Conservation (phyloP, 2,888 invertebrate genomes). For the Papilio protenor region DNA sequence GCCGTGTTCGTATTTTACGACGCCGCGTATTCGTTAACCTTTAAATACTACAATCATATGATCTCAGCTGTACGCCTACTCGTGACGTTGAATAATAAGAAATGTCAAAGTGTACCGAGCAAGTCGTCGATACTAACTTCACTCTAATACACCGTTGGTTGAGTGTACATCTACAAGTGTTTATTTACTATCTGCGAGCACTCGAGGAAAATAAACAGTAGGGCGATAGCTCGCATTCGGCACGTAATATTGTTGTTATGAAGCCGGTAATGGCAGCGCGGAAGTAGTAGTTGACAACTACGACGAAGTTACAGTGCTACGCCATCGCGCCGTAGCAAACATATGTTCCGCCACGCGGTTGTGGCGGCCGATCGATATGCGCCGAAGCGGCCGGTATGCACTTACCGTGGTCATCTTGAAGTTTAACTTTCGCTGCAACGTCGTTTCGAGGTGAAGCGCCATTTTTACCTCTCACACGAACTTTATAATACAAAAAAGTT, state of each 20-base stretch:
- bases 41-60: conserved; percentile 29
- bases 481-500: conserved; percentile 57
- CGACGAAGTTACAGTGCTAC: conserved; percentile 58
- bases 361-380: conserved; percentile 77
- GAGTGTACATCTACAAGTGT: conserved; percentile 72
- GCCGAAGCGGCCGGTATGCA: conserved; percentile 67
- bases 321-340: conserved; percentile 60
- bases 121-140: conserved; percentile 33
- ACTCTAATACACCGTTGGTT: conserved; percentile 43
- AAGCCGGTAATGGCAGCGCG: conserved; percentile 49
- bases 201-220: conserved; percentile 53
- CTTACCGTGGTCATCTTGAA: conserved; percentile 84
- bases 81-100: conserved; percentile 26
- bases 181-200: conserved; percentile 72
- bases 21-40: conserved; percentile 17
- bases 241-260: conserved; percentile 56
- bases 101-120: conserved; percentile 29
- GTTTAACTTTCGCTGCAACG: conserved; percentile 82
- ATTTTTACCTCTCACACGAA: conserved; percentile 62
- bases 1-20: conserved; percentile 21
- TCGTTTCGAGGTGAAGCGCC: conserved; percentile 81
- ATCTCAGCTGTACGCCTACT: conserved; percentile 34
- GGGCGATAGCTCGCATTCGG: conserved; percentile 52
- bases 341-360: conserved; percentile 75
- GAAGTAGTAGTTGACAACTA: conserved; percentile 55